These are phyloP conservation scores for Conger conger DNA, from an alignment of 2,113 vertebrate genomes.

Conservation along the genomic window DNA sequence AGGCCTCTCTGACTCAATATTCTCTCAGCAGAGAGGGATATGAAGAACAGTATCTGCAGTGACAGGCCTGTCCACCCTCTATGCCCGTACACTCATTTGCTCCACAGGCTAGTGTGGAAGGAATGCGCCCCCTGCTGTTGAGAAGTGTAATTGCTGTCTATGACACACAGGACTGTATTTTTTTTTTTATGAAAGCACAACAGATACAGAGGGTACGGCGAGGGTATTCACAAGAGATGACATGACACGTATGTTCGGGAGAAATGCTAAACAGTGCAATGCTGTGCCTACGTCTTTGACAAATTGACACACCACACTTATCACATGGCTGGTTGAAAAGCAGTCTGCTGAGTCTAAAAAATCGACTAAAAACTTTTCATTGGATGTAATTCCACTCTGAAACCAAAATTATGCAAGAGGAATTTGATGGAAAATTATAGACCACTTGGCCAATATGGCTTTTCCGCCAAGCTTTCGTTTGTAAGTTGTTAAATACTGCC, in stretches of 20 bases:
- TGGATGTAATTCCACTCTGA: background rate
- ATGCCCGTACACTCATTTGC: too few species aligned
- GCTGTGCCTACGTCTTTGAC: background rate
- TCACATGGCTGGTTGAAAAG: background rate
- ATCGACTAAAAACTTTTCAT: background rate
- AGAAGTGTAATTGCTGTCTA: background rate
- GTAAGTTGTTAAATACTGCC: constrained; percentile 9
- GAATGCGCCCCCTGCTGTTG: background rate
- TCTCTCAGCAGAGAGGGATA: background rate
- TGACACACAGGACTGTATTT: background rate
- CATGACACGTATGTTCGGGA: background rate
- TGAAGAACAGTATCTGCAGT: background rate
- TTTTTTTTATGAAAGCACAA: background rate
- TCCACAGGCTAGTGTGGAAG: background rate
- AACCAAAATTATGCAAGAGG: background rate
- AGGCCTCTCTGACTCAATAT: background rate
- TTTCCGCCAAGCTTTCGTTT: background rate
- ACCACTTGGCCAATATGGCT: background rate
- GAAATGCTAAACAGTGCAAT: background rate
- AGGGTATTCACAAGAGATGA: background rate
- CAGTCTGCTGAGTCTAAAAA: background rate
- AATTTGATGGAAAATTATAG: background rate
- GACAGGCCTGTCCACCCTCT: background rate
- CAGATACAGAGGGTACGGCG: background rate
- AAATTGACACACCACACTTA: background rate